Evolutionary conservation across 2,113 vertebrate species (phyloP).

Genomic region (Eulemur rufifrons): DNA sequence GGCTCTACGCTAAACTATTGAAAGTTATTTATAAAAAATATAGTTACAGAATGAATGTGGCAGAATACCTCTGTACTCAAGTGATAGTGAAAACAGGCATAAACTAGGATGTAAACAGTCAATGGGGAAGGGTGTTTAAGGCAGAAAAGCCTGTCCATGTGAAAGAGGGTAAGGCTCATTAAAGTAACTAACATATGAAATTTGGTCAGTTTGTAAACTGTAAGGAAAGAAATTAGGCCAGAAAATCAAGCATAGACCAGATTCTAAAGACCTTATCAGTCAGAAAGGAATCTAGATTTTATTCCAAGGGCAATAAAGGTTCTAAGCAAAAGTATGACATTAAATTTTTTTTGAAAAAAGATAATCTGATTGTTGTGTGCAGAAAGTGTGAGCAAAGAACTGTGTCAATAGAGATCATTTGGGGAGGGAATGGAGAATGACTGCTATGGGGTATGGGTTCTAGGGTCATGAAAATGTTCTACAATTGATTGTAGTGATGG

Average conservation of each 20-base stretch:
- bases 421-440: not conserved
- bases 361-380: not conserved
- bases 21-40: not conserved
- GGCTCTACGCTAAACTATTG: not conserved
- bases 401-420: not conserved
- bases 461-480: not conserved
- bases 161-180: not conserved
- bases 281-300: not conserved
- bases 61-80: not conserved
- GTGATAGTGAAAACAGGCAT: not conserved
- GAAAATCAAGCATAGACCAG: not conserved
- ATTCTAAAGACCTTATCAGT: not conserved
- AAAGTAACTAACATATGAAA: not conserved
- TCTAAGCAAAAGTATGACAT: not conserved
- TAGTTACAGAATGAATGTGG: not conserved
- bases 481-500: not conserved
- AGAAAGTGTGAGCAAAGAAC: not conserved
- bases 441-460: not conserved
- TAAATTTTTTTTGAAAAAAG: not conserved
- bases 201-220: not conserved
- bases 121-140: not conserved
- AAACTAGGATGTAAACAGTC: not conserved
- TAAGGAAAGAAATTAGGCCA: not conserved
- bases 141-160: not conserved
- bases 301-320: not conserved